Conservation (phyloP, 2,797 vertebrate species). For the Aselliscus stoliczkanus region DNA sequence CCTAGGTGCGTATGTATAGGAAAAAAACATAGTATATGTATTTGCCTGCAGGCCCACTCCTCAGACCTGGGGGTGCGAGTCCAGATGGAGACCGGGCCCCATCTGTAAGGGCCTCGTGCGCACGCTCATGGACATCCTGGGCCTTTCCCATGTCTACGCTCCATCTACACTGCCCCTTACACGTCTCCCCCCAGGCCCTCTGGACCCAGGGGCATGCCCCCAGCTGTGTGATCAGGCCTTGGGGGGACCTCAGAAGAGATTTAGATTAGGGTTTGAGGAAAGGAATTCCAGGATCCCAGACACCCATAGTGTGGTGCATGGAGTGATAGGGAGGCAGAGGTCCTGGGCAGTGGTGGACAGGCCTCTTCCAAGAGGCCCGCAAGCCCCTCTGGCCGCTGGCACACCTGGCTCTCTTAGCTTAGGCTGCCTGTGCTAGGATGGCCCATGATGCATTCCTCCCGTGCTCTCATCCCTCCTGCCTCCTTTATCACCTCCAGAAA, state of each 20-base stretch:
- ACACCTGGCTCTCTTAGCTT: not conserved
- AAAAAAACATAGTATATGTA: not conserved
- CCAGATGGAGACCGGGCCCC: not conserved
- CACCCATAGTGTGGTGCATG: not conserved
- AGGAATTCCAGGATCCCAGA: not conserved
- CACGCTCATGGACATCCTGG: not conserved
- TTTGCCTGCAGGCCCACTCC: not conserved
- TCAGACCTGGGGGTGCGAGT: fast-evolving
- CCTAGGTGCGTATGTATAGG: not conserved
- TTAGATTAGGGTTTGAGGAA: not conserved
- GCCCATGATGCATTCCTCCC: not conserved
- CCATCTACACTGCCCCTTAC: not conserved
- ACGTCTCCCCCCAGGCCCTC: no score
- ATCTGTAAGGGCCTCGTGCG: not conserved
- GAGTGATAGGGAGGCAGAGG: not conserved
- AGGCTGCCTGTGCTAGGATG: not conserved
- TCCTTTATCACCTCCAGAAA: not conserved
- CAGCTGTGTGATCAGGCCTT: no score
- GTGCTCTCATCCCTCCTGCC: not conserved
- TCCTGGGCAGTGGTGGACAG: not conserved
- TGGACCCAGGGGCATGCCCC: not conserved
- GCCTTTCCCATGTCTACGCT: not conserved
- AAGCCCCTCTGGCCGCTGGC: fast-evolving
- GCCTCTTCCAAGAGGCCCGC: not conserved
- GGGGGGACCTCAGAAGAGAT: not conserved